Conservation (phyloP, 2,888 invertebrate genomes). For the Aricia artaxerxes region DNA sequence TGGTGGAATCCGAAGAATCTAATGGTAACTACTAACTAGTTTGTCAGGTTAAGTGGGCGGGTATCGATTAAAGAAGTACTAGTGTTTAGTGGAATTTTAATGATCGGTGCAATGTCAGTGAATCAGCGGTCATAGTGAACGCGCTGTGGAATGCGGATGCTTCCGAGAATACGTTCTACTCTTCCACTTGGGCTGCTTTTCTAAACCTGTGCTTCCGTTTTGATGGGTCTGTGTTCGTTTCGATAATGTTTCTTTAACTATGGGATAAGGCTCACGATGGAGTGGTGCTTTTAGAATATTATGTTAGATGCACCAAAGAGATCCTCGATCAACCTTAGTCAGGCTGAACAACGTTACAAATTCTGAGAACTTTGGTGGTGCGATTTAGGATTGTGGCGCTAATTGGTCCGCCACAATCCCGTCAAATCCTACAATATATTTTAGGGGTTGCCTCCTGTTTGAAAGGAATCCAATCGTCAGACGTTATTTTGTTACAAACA, state of each 20-base stretch:
- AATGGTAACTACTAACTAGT: constrained; percentile 46
- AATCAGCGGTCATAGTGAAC: constrained; percentile 63
- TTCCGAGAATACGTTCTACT: constrained; percentile 57
- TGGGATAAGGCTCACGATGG: no score
- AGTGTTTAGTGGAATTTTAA: constrained; percentile 68
- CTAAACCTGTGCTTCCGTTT: background rate
- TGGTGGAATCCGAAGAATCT: constrained; percentile 41
- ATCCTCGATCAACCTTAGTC: no score
- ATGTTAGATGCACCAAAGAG: no score
- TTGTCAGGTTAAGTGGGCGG: constrained; percentile 51
- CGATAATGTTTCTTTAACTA: no score
- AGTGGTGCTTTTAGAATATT: no score
- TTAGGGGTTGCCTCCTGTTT: background rate
- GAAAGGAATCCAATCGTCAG: background rate
- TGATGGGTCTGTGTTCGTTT: no score
- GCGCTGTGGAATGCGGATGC: constrained; percentile 75
- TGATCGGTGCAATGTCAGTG: constrained; percentile 70
- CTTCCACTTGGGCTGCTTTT: constrained; percentile 44
- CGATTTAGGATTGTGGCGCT: background rate
- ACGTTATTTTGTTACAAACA: background rate
- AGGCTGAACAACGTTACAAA: no score
- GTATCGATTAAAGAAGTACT: constrained; percentile 54
- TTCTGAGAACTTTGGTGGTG: background rate
- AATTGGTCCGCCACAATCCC: no score
- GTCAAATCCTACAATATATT: no score